Evolutionary conservation across 2,797 vertebrate species (phyloP).

Genomic region (Cossypha heuglini): DNA sequence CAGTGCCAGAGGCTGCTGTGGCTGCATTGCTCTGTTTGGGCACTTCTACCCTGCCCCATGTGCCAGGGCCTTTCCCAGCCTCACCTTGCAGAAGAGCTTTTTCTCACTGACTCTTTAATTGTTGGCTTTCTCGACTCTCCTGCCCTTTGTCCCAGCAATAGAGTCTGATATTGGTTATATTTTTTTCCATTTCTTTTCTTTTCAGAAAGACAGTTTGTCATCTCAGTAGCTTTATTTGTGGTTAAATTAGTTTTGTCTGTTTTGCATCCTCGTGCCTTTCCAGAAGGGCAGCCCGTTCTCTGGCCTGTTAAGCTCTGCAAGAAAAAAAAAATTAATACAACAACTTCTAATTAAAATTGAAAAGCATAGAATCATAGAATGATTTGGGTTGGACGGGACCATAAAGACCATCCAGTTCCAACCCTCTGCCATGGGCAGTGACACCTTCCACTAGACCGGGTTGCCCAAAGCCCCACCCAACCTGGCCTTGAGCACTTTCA

Average conservation of each 20-base stretch:
- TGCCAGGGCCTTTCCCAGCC: neutral
- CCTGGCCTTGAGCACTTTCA: neutral
- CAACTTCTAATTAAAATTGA: neutral
- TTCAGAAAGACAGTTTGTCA: neutral
- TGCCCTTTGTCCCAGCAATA: neutral
- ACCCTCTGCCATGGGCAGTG: too few relatives aligned
- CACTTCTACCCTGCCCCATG: neutral
- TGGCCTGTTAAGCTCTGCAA: neutral
- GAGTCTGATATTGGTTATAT: neutral
- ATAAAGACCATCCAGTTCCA: neutral
- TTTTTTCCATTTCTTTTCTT: neutral
- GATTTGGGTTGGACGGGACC: neutral
- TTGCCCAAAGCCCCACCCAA: neutral
- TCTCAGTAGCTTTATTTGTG: neutral
- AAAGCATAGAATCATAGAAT: neutral
- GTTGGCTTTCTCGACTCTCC: neutral
- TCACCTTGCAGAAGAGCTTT: neutral
- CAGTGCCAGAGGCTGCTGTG: neutral
- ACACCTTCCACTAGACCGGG: neutral
- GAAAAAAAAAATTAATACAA: neutral
- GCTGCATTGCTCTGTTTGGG: accelerated
- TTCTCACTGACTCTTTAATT: neutral
- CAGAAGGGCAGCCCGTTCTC: neutral
- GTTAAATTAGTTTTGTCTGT: neutral
- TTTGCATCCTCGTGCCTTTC: neutral